Conservation (phyloP, 2,113 vertebrate genomes). For the Podocnemis expansa region DNA sequence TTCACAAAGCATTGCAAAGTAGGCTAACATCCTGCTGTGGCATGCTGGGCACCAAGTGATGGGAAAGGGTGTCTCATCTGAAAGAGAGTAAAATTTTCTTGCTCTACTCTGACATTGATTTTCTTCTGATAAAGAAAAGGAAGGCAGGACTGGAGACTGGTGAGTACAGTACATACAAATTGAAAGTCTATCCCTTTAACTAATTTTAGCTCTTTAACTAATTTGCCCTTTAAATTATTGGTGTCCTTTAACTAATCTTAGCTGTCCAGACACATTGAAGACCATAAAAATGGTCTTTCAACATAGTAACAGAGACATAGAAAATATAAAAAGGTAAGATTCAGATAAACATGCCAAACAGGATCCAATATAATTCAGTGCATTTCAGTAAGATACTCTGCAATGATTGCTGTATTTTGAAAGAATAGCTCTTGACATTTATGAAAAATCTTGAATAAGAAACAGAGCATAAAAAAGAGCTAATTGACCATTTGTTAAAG, state of each 20-base stretch:
- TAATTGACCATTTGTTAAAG: slow-evolving; percentile 70
- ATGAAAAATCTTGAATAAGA: slow-evolving; percentile 46
- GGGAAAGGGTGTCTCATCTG: background rate
- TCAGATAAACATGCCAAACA: background rate
- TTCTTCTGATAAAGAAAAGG: background rate
- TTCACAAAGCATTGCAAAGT: slow-evolving; percentile 51
- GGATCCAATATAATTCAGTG: background rate
- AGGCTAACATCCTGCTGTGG: slow-evolving; percentile 61
- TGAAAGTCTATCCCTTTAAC: background rate
- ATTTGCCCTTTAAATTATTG: too few relatives aligned
- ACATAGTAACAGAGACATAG: background rate
- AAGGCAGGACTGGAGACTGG: background rate
- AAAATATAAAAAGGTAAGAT: background rate
- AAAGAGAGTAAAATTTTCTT: background rate
- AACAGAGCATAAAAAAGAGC: slow-evolving; percentile 51
- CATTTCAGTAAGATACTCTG: background rate
- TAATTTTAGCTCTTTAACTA: background rate
- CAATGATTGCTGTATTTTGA: background rate
- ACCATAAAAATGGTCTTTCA: background rate
- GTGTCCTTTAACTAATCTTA: background rate
- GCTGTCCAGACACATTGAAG: background rate
- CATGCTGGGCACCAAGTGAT: background rate
- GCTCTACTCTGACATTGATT: background rate
- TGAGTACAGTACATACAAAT: background rate
- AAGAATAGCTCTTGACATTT: slow-evolving; percentile 22